A percentile compares a stretch with the other conserved stretches of the same genome.
These are phyloP conservation scores for Notarius lentiginosus DNA, from an alignment of 2,113 vertebrate genomes.

Conservation along the genomic window DNA sequence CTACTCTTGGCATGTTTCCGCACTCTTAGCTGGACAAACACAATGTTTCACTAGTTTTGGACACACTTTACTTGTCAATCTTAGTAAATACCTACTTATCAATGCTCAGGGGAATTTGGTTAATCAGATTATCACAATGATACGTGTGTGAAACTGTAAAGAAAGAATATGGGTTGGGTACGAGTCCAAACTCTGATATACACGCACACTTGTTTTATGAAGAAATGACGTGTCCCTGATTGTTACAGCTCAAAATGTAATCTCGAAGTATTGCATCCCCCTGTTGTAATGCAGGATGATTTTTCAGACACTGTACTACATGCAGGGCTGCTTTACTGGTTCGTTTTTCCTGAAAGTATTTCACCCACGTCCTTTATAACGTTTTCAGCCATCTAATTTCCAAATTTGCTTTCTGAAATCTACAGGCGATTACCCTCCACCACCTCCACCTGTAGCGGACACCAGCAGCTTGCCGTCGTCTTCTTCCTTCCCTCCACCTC, in stretches of 20 bases:
- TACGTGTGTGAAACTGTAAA: slow-evolving; percentile 58
- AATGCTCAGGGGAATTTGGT: slow-evolving; percentile 64
- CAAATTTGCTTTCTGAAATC: neutral
- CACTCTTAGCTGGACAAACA: slow-evolving; percentile 58
- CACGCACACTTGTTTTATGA: slow-evolving; percentile 3
- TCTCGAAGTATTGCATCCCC: neutral
- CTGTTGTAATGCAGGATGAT: slow-evolving; percentile 11
- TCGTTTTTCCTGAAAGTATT: slow-evolving; percentile 32
- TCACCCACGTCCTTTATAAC: neutral
- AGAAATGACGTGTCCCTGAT: neutral
- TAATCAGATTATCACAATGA: slow-evolving; percentile 65
- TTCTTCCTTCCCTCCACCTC: slow-evolving; percentile 73
- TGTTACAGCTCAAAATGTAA: slow-evolving; percentile 21
- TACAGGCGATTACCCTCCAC: slow-evolving; percentile 78
- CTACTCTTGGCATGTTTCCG: slow-evolving; percentile 61
- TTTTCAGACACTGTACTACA: neutral
- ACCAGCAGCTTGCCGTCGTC: slow-evolving; percentile 63
- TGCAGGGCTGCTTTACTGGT: slow-evolving; percentile 3
- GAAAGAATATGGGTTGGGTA: slow-evolving; percentile 44
- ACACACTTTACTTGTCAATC: slow-evolving; percentile 66
- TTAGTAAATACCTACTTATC: slow-evolving; percentile 55
- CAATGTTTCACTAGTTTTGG: slow-evolving; percentile 55
- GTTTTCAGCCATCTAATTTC: neutral
- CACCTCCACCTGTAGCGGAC: slow-evolving; percentile 78
- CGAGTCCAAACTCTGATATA: neutral